Conservation (phyloP, 1,140 invertebrate genomes). For the Psix sp. region DNA sequence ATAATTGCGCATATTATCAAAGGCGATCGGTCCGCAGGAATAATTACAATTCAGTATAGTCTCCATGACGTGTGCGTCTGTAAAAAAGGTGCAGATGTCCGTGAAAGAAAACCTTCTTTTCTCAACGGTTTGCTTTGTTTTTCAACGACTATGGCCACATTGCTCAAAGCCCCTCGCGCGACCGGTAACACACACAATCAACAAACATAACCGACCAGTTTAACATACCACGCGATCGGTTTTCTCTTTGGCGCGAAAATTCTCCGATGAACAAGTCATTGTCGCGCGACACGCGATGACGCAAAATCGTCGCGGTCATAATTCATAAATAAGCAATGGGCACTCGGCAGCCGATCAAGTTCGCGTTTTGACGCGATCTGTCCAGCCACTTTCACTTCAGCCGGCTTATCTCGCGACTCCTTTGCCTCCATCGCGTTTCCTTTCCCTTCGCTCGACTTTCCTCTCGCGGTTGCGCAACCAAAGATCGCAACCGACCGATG, state of each 20-base stretch:
- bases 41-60: constrained; percentile 70
- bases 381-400: constrained; percentile 69
- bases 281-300: constrained; percentile 15
- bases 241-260: background rate
- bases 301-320: constrained; percentile 36
- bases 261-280: constrained; percentile 24
- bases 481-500: background rate
- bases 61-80: constrained; percentile 61
- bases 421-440: constrained; percentile 30
- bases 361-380: constrained; percentile 34
- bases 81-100: constrained; percentile 29
- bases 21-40: constrained; percentile 1
- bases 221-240: background rate
- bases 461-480: background rate
- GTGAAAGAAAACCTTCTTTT: constrained; percentile 26
- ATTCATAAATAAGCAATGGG: constrained; percentile 35
- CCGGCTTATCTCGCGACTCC: constrained; percentile 61
- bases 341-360: too few relatives aligned
- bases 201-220: background rate
- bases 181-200: background rate
- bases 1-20: too few relatives aligned
- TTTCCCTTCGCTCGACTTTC: constrained; percentile 20
- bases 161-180: too few relatives aligned
- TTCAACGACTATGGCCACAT: background rate
- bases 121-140: constrained; percentile 40